phyloP scores from a whole-genome alignment of 2,797 vertebrate species.

The Cuculus canorus region DNA sequence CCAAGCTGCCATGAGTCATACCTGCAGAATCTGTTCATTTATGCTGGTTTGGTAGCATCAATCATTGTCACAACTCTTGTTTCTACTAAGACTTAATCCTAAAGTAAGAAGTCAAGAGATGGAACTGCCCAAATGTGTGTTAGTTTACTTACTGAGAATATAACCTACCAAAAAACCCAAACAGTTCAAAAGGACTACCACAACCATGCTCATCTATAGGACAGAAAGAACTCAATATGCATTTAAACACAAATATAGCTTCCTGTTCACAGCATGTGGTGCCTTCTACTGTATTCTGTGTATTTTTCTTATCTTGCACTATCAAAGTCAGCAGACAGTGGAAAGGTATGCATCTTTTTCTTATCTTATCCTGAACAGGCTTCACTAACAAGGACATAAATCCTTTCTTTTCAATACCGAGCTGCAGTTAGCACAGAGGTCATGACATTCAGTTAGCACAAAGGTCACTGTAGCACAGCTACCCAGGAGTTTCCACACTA shows the following conservation, averaged over 20 bases:
- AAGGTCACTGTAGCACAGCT: not conserved
- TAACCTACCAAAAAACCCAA: not conserved
- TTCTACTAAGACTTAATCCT: not conserved
- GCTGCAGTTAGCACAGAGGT: slow-evolving; percentile 9
- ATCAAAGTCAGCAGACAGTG: slow-evolving; percentile 24
- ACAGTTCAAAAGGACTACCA: not conserved
- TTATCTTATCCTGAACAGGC: slow-evolving; percentile 39
- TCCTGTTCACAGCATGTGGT: not conserved
- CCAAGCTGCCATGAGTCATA: not conserved
- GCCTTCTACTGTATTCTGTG: not conserved
- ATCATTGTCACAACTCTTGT: not conserved
- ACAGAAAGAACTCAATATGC: not conserved
- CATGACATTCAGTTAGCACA: not conserved
- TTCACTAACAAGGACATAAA: slow-evolving; percentile 32
- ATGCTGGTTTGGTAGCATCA: not conserved
- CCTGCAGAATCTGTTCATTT: not conserved
- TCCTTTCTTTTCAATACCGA: slow-evolving; percentile 21
- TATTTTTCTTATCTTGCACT: slow-evolving; percentile 1
- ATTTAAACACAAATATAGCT: not conserved
- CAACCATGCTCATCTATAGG: not conserved
- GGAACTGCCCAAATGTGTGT: not conserved
- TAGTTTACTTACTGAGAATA: not conserved
- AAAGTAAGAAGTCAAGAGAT: not conserved
- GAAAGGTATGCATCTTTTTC: slow-evolving; percentile 4
- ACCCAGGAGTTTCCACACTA: not conserved